Base-by-base conservation (phyloP, 2,888 invertebrate genomes). In the Hydrotaea diabolus region DNA sequence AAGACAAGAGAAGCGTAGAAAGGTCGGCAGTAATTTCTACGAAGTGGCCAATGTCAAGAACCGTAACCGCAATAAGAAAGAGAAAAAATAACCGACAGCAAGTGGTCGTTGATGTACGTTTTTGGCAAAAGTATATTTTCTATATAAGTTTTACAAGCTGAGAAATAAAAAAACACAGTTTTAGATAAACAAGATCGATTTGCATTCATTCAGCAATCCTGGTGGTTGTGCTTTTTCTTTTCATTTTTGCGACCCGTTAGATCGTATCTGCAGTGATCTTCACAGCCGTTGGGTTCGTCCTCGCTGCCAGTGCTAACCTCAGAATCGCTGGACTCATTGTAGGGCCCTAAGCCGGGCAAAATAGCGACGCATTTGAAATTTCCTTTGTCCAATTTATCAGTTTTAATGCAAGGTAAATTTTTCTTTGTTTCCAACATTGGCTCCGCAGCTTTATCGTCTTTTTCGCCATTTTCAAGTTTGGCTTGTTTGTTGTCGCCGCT, bases 21-120 rank as follows among this genome's bases (percentile, higher is more conserved):
- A 96, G 90, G 95, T 96, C 82, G 97, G 97, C 87, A 97, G 96
- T 91, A 96, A 97, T 92, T 97, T 97, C 91, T 97, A 97, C 92
- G 97, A 97, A 94, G 95, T 96, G 39, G 94, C 96, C 11, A 97
- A 98, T 93, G 97, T 97, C 75, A 97, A 97, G 91, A 97, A 97
- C 92, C 95, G 95, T 87, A 97, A 96, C 93, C 95, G 96, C 86
- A 94, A 94, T 90, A 95, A 95, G 90, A 96, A 94, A 88, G 94
- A 88, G 83, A 90, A 90, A 26, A 71, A 87, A 39, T 87, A 88
- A 75, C n/a, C n/a, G 31, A 57, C 3, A 3, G 11, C 74, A 69
- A 74, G 8, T 55, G 21, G 11, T 2, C 31, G 55, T 19, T 15
- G 26, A 23, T 26, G 15, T 19, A 43, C 5, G 49, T 23, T 55